phyloP scores from a whole-genome alignment of 2,888 invertebrate genomes.

The Frankliniella fusca region DNA sequence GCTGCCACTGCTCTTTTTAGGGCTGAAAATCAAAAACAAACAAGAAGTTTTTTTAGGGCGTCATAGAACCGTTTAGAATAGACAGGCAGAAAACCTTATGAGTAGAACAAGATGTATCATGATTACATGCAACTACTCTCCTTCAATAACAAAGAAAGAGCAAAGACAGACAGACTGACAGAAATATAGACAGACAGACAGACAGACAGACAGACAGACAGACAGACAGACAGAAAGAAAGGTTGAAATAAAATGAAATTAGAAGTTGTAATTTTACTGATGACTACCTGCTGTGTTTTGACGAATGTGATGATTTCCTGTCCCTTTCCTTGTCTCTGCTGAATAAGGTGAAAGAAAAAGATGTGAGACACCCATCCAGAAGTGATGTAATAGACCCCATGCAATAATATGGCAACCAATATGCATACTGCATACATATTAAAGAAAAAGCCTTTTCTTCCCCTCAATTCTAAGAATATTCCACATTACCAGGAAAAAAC shows the following conservation, averaged over 20 bases:
- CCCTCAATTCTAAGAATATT: no score
- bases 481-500: no score
- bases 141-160: not conserved
- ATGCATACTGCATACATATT: no score
- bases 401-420: no score
- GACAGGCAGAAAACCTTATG: no score
- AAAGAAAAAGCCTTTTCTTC: no score
- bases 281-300: constrained; percentile 39
- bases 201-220: not conserved
- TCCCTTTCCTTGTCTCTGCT: constrained; percentile 35
- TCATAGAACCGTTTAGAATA: no score
- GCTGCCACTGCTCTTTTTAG: constrained; percentile 27
- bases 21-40: not conserved
- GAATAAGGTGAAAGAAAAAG: not conserved
- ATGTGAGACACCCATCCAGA: no score
- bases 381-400: no score
- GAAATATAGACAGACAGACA: not conserved
- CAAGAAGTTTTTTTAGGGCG: not conserved
- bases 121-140: not conserved
- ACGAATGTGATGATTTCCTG: constrained; percentile 36
- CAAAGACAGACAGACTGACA: not conserved
- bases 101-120: no score
- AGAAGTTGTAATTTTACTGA: not conserved
- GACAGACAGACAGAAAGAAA: not conserved
- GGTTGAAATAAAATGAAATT: constrained; percentile 4